Evolutionary conservation across 2,888 invertebrate genomes (phyloP).

Genomic region (Pandemis corylana): DNA sequence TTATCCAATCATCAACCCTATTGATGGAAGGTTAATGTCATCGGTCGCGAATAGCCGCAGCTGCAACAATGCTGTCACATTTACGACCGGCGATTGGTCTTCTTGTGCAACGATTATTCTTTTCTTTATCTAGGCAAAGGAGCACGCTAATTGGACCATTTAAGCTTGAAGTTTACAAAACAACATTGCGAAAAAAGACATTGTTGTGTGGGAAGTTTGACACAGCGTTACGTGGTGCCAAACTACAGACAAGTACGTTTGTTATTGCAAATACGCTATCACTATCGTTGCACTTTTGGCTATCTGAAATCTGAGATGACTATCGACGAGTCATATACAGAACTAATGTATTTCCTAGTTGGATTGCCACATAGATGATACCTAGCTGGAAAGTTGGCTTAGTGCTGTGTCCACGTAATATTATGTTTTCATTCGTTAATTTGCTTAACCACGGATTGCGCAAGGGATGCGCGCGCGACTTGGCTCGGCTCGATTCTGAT

Average conservation of each 20-base stretch:
- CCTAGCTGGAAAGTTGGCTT: slow-evolving; percentile 17
- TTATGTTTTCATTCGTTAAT: slow-evolving; percentile 35
- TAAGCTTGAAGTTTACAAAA: slow-evolving; percentile 24
- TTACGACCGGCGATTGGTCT: slow-evolving; percentile 8
- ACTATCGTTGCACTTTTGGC: slow-evolving; percentile 18
- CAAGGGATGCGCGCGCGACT: slow-evolving; percentile 20
- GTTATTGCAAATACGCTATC: slow-evolving; percentile 4
- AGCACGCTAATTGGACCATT: slow-evolving; percentile 23
- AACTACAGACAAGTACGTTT: neutral
- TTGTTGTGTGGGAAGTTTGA: slow-evolving; percentile 21
- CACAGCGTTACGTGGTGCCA: slow-evolving; percentile 14
- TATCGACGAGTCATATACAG: slow-evolving; percentile 22
- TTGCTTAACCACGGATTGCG: slow-evolving; percentile 28
- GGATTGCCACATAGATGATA: slow-evolving; percentile 20
- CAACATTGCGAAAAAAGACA: slow-evolving; percentile 22
- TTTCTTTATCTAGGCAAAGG: slow-evolving; percentile 14
- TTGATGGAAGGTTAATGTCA: slow-evolving; percentile 17
- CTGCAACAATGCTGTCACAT: slow-evolving; percentile 8
- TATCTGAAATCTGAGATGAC: slow-evolving; percentile 35
- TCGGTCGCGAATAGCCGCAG: neutral
- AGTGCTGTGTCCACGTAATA: slow-evolving; percentile 22
- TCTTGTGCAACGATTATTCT: slow-evolving; percentile 19
- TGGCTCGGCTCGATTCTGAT: neutral
- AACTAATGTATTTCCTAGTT: slow-evolving; percentile 30
- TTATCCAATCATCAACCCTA: too few relatives aligned